Evolutionary conservation across 2,888 invertebrate genomes (phyloP).

Genomic region (Chamaedrilus cognettii): DNA sequence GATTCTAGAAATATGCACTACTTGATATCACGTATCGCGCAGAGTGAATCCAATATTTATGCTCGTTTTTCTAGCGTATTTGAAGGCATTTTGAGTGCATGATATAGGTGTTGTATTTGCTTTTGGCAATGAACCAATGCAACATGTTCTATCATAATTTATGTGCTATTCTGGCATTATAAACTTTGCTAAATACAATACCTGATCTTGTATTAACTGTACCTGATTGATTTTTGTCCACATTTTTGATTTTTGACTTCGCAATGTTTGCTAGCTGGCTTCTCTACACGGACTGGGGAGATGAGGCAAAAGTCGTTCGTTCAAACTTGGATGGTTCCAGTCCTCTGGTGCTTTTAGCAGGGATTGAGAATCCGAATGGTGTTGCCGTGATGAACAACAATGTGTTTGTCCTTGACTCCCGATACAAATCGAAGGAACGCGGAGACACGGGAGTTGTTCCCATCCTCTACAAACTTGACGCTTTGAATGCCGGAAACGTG

Average conservation of each 20-base stretch:
- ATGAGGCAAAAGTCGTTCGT: conserved; percentile 42
- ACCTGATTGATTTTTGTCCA: neutral
- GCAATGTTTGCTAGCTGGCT: conserved; percentile 33
- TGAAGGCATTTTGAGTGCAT: too few species aligned
- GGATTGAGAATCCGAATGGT: conserved; percentile 43
- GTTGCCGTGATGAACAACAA: conserved; percentile 1
- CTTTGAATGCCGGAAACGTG: neutral
- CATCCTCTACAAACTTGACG: conserved; percentile 1
- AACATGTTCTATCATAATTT: too few species aligned
- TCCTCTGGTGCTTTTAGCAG: conserved; percentile 32
- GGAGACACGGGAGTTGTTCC: neutral
- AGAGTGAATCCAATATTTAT: too few species aligned
- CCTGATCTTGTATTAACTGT: too few species aligned
- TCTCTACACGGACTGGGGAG: conserved; percentile 47
- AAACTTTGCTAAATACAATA: too few species aligned
- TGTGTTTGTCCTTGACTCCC: conserved; percentile 26
- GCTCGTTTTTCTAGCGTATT: too few species aligned
- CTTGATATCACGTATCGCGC: too few species aligned
- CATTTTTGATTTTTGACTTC: neutral
- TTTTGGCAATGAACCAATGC: too few species aligned
- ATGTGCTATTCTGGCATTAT: too few species aligned
- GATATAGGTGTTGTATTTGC: too few species aligned
- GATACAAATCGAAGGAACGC: conserved; percentile 19
- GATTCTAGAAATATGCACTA: too few species aligned
- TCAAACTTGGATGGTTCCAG: conserved; percentile 45